Base-by-base conservation (phyloP, 2,888 invertebrate genomes). In the Pecten maximus region DNA sequence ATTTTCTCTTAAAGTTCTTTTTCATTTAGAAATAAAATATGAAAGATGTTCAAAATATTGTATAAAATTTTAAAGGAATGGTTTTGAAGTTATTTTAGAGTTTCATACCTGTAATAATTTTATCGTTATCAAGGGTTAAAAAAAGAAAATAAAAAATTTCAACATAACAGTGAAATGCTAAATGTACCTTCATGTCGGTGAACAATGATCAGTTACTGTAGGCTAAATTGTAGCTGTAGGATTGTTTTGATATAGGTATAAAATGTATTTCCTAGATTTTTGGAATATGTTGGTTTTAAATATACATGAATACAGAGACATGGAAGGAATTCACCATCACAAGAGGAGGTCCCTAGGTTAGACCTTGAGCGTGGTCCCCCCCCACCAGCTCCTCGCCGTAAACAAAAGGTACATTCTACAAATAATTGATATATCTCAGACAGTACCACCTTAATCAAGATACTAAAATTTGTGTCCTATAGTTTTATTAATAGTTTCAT, bases 281-380 rank as follows among this genome's bases (percentile, higher is more conserved):
- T 74, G 35, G 74, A 74, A 28, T 74, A 74, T 74, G 2, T 74
- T 74, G 28, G 74, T 74, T 74, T 54, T 54, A 54, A 54, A 8
- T 54, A 54, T 54, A 74, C 74, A 28, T 74, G 19, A 54, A 54
- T 35, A 74, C 74, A 74, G 74, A 74, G 74, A 35, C 74, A 74
- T 16, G 74, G 74, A 74, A 74, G 74, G 74, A 74, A 74, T 35
- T 74, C 74, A 3, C 74, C 74, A 16, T 28, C 28, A 74, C 28
- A 74, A 6, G 74, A 35, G 74, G 74, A 74, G 35, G 74, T 74
- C 12, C 74, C 74, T 74, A 74, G 74, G 35, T 35, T 74, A 74
- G 74, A 74, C 35, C 35, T 74, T 35, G 74, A 28, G 28, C 23
- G 74, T 74, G 35, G 74, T 15, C 4, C 74, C 35, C 74, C 28